phyloP scores from a whole-genome alignment of 2,113 vertebrate species.

The Anolis sagrei region DNA sequence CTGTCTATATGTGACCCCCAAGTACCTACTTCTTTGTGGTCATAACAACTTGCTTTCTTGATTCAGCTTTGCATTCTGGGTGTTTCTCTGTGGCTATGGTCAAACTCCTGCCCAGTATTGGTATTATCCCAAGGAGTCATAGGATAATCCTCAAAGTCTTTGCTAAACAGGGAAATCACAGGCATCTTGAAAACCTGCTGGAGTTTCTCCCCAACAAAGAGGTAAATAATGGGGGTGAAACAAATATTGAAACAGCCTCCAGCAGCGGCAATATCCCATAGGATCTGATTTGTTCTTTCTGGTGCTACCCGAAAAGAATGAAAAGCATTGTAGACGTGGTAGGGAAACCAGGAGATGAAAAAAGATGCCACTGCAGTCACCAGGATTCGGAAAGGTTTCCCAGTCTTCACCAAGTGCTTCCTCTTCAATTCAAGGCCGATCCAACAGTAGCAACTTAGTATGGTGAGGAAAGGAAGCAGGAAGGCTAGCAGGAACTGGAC shows the following conservation, averaged over 20 bases:
- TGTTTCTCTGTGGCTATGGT: neutral
- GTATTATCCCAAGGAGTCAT: neutral
- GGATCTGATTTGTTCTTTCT: neutral
- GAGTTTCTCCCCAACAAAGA: constrained; percentile 64
- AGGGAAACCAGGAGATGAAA: constrained; percentile 86
- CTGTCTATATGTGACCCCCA: neutral
- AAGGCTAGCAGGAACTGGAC: constrained; percentile 73
- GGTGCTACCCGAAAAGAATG: constrained; percentile 6
- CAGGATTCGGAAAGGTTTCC: constrained; percentile 77
- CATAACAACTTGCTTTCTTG: neutral
- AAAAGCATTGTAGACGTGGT: constrained; percentile 72
- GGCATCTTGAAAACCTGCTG: constrained; percentile 63
- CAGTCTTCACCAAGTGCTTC: constrained; percentile 70
- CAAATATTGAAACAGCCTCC: constrained; percentile 54
- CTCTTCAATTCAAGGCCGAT: constrained; percentile 77
- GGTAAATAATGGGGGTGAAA: constrained; percentile 65
- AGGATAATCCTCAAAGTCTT: constrained; percentile 52
- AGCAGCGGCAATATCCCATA: constrained; percentile 22
- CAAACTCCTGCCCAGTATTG: neutral
- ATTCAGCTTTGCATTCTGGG: neutral
- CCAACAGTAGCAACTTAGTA: constrained; percentile 78
- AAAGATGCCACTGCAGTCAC: constrained; percentile 78
- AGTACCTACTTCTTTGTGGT: neutral
- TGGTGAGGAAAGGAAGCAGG: constrained; percentile 78
- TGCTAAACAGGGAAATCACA: constrained; percentile 55